Base-by-base conservation (phyloP, 2,113 vertebrate species). In the western clawed frog (Xenopus tropicalis) region DNA sequence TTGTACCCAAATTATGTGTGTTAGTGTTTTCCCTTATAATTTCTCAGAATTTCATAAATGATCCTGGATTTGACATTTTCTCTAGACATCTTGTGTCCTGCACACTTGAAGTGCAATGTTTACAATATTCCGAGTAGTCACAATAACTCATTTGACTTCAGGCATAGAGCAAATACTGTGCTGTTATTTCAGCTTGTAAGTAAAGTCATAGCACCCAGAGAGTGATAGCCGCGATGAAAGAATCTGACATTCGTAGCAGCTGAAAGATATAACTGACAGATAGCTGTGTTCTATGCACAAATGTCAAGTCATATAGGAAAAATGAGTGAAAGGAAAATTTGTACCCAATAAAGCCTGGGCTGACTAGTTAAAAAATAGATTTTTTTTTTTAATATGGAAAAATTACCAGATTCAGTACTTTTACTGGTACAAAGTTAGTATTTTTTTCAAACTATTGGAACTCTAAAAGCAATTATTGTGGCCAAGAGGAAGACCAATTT, bases 121-220 rank as follows among this genome's bases (percentile, higher is more conserved):
- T 68, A 61, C 63, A 54, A 63, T 71, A 44, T 62, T 52, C 20
- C 48, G 16, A 63, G 51, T 54, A 70, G 44, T 20, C 12, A 48
- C 66, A 48, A 69, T 74, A 68, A 69, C 65, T 69, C 67, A 69
- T 76, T 69, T 61, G 43, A 56, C 48, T 62, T 76, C 59, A 69
- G 22, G 46, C 58, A 17, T 76, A 63, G 29, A 56, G 29, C 73
- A 69, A 69, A 69, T 69, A 63, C 51, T 43, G 20, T 20, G 14
- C 58, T 76, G 73, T 76, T 76, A 76, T 76, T 76, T 69, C 73
- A 76, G 59, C 66, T 76, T 76, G 66, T 13, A 69, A 56, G 44
- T 54, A 48, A 63, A 24, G 51, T 23, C 42, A 20, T 42, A 56
- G 14, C 25, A 29, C 44, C 24, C 22, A 69, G 14, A 63, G 73